Conservation (phyloP, 2,113 vertebrate species). For the Mirza zaza region DNA sequence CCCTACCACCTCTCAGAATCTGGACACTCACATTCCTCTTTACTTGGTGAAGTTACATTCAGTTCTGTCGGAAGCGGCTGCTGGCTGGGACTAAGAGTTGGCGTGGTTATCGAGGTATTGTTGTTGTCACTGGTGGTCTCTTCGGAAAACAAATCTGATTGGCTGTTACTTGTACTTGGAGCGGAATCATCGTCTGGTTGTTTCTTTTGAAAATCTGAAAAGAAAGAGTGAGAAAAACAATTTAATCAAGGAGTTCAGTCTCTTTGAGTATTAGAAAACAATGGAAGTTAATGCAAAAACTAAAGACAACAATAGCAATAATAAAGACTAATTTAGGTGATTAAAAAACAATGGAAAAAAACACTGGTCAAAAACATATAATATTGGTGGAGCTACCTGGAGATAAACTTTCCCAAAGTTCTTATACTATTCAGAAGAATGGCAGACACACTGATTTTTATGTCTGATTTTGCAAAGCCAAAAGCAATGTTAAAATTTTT, state of each 20-base stretch:
- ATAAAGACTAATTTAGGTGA: neutral
- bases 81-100: conserved; percentile 90
- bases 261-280: conserved; percentile 33
- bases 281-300: conserved; percentile 3
- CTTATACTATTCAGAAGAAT: neutral
- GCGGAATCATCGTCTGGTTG: conserved; percentile 94
- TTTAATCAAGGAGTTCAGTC: neutral
- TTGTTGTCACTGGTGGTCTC: conserved; percentile 94
- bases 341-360: neutral
- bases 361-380: neutral
- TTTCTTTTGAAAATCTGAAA: conserved; percentile 96
- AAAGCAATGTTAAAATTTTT: neutral
- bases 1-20: neutral
- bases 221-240: conserved; percentile 39
- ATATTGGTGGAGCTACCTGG: neutral
- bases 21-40: conserved; percentile 91
- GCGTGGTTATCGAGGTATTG: conserved; percentile 92
- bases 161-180: conserved; percentile 93
- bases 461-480: neutral
- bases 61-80: conserved; percentile 90
- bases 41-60: conserved; percentile 90
- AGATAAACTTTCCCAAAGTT: neutral
- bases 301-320: neutral
- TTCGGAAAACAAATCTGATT: conserved; percentile 94
- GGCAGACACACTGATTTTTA: neutral